These are phyloP conservation scores for Willowsia nigromaculata DNA, from an alignment of 2,888 invertebrate species.

Conservation along the genomic window DNA sequence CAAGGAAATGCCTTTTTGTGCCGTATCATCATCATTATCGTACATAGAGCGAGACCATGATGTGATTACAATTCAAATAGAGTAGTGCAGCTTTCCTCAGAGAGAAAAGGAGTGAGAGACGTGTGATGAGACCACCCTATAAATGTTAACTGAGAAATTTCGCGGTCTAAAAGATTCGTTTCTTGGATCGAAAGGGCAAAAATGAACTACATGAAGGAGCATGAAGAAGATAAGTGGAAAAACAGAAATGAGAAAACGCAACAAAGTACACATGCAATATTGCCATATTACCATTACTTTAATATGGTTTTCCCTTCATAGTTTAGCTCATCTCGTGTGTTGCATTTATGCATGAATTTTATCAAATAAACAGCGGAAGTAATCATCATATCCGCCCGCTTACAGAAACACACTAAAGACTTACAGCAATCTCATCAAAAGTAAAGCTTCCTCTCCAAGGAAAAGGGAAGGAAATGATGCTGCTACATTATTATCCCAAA, in stretches of 20 bases:
- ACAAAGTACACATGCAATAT: background rate
- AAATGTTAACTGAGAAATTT: slow-evolving; percentile 49
- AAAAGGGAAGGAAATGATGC: too few relatives aligned
- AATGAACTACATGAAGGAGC: background rate
- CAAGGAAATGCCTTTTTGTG: too few relatives aligned
- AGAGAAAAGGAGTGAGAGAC: background rate
- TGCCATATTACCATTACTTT: background rate
- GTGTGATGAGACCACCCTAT: slow-evolving; percentile 47
- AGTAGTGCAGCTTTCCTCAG: background rate
- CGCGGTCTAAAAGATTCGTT: slow-evolving; percentile 10
- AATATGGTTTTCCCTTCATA: background rate
- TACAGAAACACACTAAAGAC: background rate
- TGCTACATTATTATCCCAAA: too few relatives aligned
- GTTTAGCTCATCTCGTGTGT: background rate
- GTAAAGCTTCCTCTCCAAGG: background rate
- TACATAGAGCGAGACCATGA: slow-evolving; percentile 19
- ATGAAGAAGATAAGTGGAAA: background rate
- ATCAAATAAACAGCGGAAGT: slow-evolving; percentile 29
- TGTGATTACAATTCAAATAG: slow-evolving; percentile 47
- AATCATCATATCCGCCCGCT: too few relatives aligned
- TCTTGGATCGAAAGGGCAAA: background rate
- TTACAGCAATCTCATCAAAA: background rate
- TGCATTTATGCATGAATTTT: slow-evolving; percentile 51
- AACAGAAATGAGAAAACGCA: background rate
- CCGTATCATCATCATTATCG: background rate